Conservation (phyloP, 2,113 vertebrate species). For the Heterochromis multidens region DNA sequence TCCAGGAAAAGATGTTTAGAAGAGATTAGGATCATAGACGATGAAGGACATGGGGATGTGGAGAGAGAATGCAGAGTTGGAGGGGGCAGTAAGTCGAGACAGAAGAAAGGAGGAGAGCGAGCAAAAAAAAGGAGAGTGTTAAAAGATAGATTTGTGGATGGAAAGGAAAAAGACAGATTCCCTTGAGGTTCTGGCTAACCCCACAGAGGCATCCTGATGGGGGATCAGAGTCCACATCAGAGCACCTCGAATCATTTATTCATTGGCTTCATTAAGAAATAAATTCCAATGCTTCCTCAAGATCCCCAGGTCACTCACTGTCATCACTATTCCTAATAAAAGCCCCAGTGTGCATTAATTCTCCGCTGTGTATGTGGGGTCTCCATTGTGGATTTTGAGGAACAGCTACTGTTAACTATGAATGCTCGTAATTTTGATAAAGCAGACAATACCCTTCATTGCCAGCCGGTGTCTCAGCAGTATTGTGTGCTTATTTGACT, state of each 20-base stretch:
- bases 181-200: constrained; percentile 28
- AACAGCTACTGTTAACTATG: constrained; percentile 19
- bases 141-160: constrained; percentile 11
- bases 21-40: constrained; percentile 52
- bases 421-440: constrained; percentile 15
- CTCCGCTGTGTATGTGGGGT: constrained; percentile 35
- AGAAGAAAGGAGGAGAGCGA: neutral
- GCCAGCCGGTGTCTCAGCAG: constrained; percentile 24
- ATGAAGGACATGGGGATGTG: neutral
- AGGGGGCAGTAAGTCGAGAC: neutral
- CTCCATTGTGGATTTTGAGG: constrained; percentile 31
- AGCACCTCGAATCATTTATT: constrained; percentile 69
- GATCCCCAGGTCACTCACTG: constrained; percentile 55
- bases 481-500: constrained; percentile 32
- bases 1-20: constrained; percentile 52
- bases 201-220: constrained; percentile 36
- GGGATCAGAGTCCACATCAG: constrained; percentile 51
- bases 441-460: constrained; percentile 36
- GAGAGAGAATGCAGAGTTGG: neutral
- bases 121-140: constrained; percentile 11
- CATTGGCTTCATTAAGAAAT: constrained; percentile 69
- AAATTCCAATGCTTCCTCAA: constrained; percentile 64
- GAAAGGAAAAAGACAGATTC: constrained; percentile 16
- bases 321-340: constrained; percentile 46
- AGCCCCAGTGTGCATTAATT: constrained; percentile 28